These are phyloP conservation scores for Archaeoteleia sp. DNA, from an alignment of 2,888 invertebrate species.

Conservation along the genomic window DNA sequence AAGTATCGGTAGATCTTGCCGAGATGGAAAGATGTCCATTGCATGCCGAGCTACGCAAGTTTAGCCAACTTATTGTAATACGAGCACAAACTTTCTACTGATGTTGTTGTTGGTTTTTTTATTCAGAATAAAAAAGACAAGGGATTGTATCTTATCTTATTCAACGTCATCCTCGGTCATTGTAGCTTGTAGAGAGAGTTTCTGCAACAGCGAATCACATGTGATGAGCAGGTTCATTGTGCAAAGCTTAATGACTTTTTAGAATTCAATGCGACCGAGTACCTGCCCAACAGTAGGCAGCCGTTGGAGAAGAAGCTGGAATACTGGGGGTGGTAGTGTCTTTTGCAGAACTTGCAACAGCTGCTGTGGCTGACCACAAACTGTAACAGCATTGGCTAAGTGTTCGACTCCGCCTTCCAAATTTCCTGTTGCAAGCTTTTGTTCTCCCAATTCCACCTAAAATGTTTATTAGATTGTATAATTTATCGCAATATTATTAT, in stretches of 20 bases:
- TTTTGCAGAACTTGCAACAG: slow-evolving; percentile 93
- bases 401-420: slow-evolving; percentile 95
- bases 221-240: slow-evolving; percentile 11
- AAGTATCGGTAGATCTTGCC: slow-evolving; percentile 6
- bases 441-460: slow-evolving; percentile 95
- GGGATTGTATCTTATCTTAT: slow-evolving; percentile 58
- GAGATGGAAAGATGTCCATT: slow-evolving; percentile 4
- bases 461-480: slow-evolving; percentile 12
- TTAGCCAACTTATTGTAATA: slow-evolving; percentile 48
- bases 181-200: slow-evolving; percentile 60
- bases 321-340: slow-evolving; percentile 96
- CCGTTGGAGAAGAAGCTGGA: slow-evolving; percentile 90
- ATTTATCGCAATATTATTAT: neutral
- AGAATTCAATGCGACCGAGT: slow-evolving; percentile 49
- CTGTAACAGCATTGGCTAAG: slow-evolving; percentile 96
- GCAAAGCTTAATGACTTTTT: slow-evolving; percentile 7
- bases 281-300: slow-evolving; percentile 82
- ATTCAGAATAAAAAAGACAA: slow-evolving; percentile 17
- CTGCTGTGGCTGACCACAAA: slow-evolving; percentile 96
- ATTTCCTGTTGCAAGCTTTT: slow-evolving; percentile 89
- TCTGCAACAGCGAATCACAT: slow-evolving; percentile 61
- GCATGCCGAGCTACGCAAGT: slow-evolving; percentile 2
- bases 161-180: slow-evolving; percentile 73
- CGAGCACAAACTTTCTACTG: slow-evolving; percentile 60
- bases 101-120: slow-evolving; percentile 54